A percentile compares a stretch with the other conserved stretches of the same genome.
These are phyloP conservation scores for Xanthostigma xanthostigma DNA, from an alignment of 2,888 invertebrate species.

Conservation along the genomic window DNA sequence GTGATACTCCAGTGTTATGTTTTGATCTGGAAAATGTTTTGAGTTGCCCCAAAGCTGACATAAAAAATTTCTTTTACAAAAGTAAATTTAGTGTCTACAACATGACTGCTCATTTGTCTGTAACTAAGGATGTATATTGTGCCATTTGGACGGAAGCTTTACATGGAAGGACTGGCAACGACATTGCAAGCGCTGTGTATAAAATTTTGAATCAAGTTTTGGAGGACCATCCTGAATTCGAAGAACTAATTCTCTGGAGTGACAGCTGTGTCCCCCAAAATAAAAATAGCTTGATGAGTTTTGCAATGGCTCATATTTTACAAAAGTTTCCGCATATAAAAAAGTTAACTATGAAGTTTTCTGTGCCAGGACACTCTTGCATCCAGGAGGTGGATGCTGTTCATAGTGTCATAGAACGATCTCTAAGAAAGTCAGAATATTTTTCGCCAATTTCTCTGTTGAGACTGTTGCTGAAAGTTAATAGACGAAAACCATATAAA, in stretches of 20 bases:
- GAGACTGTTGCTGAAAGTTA: neutral
- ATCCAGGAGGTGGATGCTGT: constrained; percentile 1
- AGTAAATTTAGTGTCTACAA: no score
- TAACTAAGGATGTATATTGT: constrained; percentile 10
- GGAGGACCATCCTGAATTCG: constrained; percentile 7
- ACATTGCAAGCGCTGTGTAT: constrained; percentile 10
- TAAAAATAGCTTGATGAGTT: constrained; percentile 9
- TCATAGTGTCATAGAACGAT: neutral
- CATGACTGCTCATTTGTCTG: constrained; percentile 10
- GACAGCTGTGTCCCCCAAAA: constrained; percentile 14
- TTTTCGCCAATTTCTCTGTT: neutral
- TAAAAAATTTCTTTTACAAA: no score
- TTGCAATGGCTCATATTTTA: constrained; percentile 10
- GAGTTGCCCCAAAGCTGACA: no score
- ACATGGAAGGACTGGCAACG: constrained; percentile 11
- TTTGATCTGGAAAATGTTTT: no score
- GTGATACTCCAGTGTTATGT: no score
- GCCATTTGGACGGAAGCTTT: constrained; percentile 10
- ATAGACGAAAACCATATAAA: neutral
- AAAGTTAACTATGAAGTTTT: neutral
- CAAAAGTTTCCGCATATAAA: neutral
- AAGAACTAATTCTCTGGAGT: constrained; percentile 10
- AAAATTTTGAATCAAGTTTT: constrained; percentile 8
- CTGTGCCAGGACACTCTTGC: neutral
- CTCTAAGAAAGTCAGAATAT: neutral